Percentiles rank a stretch among this genome's conserved stretches.
These are phyloP conservation scores for Falco punctatus DNA, from an alignment of 2,113 vertebrate genomes.

Conservation along the genomic window DNA sequence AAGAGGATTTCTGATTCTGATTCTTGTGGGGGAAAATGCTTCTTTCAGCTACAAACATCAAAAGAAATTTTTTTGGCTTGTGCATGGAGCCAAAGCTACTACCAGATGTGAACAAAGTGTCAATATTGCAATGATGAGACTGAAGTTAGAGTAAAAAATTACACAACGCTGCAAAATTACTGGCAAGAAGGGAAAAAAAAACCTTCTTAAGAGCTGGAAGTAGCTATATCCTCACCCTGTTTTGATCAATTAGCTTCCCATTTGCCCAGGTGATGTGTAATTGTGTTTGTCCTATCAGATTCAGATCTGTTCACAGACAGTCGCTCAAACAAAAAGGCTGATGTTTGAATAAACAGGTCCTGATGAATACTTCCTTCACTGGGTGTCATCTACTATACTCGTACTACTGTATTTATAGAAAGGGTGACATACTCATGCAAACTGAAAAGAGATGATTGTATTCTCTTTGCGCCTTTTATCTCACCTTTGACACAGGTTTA, in stretches of 20 bases:
- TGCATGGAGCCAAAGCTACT: not conserved
- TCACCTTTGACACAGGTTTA: not conserved
- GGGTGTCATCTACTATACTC: not conserved
- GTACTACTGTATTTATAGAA: not conserved
- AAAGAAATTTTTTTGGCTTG: not conserved
- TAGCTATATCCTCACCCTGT: not conserved
- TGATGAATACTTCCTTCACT: not conserved
- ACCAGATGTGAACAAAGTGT: not conserved
- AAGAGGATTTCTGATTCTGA: not conserved
- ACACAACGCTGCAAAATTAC: not conserved
- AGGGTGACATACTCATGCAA: not conserved
- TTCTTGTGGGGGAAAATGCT: not conserved
- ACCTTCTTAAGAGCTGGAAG: not conserved
- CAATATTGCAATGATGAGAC: not conserved
- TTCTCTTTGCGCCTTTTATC: not conserved
- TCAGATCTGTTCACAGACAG: not conserved
- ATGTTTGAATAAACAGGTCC: not conserved
- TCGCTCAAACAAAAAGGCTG: not conserved
- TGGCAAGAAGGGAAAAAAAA: not conserved
- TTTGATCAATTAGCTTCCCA: not conserved
- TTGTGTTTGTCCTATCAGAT: not conserved
- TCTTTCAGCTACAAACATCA: not conserved
- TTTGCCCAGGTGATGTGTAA: not conserved
- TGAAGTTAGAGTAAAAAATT: not conserved
- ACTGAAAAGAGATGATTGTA: not conserved